A percentile compares a stretch with the other conserved stretches of the same genome.
Conservation (phyloP, 2,797 vertebrate species). For the Neomorphus geoffroyi region DNA sequence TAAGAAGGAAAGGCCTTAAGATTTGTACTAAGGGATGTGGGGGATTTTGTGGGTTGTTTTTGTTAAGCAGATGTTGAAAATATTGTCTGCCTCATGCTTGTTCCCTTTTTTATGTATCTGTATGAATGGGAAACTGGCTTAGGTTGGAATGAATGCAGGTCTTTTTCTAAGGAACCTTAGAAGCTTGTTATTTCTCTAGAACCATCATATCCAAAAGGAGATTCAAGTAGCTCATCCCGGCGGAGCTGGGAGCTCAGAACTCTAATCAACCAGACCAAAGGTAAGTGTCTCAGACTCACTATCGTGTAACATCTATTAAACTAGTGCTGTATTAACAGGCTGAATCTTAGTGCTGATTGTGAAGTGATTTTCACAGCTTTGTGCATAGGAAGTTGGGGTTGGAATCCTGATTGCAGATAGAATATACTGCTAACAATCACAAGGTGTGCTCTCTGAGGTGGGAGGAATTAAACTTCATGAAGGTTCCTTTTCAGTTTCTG, state of each 20-base stretch:
- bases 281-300: conserved; percentile 68
- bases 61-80: background rate
- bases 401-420: background rate
- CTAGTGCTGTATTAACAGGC: background rate
- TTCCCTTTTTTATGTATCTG: background rate
- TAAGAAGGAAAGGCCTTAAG: background rate
- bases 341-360: background rate
- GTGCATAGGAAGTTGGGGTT: background rate
- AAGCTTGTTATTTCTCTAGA: conserved; percentile 76
- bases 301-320: background rate
- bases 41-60: background rate
- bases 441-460: background rate
- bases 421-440: background rate
- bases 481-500: background rate
- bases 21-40: background rate
- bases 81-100: background rate
- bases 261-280: conserved; percentile 92
- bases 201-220: conserved; percentile 91
- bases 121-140: background rate
- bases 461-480: background rate
- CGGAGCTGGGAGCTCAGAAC: conserved; percentile 96
- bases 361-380: background rate
- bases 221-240: conserved; percentile 80
- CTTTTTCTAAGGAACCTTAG: background rate
- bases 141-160: background rate